Conservation (phyloP, 2,888 invertebrate genomes). For the Ctena decussata region DNA sequence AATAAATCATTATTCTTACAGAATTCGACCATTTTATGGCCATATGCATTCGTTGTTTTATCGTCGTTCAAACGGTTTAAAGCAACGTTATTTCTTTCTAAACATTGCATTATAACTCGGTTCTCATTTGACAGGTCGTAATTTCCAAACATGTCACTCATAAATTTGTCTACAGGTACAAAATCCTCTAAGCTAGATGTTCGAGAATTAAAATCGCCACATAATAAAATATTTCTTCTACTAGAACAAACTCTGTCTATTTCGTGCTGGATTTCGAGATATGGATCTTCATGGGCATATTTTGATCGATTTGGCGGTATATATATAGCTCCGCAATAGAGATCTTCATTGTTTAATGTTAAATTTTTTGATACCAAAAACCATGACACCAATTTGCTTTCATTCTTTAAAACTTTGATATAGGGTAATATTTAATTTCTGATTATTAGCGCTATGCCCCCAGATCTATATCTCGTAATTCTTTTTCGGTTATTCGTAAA, state of each 20-base stretch:
- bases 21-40: not conserved
- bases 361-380: not conserved
- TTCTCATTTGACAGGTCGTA: not conserved
- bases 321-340: not conserved
- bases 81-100: not conserved
- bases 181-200: not conserved
- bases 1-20: not conserved
- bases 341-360: not conserved
- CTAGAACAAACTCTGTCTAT: not conserved
- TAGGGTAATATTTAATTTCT: not conserved
- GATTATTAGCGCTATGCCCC: not conserved
- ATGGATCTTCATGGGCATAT: constrained; percentile 6
- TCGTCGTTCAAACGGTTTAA: not conserved
- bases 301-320: constrained; percentile 11
- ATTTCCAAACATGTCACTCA: not conserved
- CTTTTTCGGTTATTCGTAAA: not conserved
- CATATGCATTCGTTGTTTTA: constrained; percentile 9
- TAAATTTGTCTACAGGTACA: not conserved
- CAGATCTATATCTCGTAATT: not conserved
- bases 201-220: constrained; percentile 17
- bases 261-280: constrained; percentile 7
- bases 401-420: not conserved
- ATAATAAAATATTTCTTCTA: not conserved
- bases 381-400: constrained; percentile 4
- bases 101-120: not conserved